Evolutionary conservation across 2,888 invertebrate genomes (phyloP).

Genomic region (Oeneis ivallda): DNA sequence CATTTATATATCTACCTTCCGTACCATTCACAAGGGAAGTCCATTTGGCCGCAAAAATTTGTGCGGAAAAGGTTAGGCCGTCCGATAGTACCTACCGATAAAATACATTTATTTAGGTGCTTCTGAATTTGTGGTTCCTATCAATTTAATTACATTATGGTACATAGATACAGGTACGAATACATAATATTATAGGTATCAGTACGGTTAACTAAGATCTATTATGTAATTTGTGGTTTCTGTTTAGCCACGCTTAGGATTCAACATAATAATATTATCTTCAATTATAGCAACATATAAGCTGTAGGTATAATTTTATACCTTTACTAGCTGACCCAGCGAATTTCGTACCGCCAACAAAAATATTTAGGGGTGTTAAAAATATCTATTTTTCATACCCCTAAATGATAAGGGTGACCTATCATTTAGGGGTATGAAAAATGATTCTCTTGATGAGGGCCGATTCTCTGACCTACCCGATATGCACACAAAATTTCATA

Average conservation of each 20-base stretch:
- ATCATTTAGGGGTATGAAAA: no score
- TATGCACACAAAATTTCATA: no score
- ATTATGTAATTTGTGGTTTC: neutral
- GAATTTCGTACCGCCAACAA: no score
- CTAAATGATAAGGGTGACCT: no score
- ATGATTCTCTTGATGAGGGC: no score
- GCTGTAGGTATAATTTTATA: no score
- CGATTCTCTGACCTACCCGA: no score
- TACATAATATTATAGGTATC: neutral
- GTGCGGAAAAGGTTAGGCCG: constrained; percentile 53
- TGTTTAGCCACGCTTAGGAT: neutral
- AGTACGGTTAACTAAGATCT: constrained; percentile 7
- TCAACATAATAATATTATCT: no score
- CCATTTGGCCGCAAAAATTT: constrained; percentile 70
- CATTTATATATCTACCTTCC: constrained; percentile 51
- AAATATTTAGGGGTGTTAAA: no score
- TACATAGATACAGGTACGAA: neutral
- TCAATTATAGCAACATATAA: no score
- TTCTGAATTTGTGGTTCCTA: constrained; percentile 12
- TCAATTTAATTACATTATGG: constrained; percentile 35
- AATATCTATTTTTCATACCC: no score
- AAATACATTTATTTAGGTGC: constrained; percentile 11
- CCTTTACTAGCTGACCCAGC: no score
- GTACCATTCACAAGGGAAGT: constrained; percentile 68
- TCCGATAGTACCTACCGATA: constrained; percentile 24